A percentile compares a stretch with the other conserved stretches of the same genome.
Conservation (phyloP, 1,140 invertebrate species). For the roundworm (Caenorhabditis elegans) region DNA sequence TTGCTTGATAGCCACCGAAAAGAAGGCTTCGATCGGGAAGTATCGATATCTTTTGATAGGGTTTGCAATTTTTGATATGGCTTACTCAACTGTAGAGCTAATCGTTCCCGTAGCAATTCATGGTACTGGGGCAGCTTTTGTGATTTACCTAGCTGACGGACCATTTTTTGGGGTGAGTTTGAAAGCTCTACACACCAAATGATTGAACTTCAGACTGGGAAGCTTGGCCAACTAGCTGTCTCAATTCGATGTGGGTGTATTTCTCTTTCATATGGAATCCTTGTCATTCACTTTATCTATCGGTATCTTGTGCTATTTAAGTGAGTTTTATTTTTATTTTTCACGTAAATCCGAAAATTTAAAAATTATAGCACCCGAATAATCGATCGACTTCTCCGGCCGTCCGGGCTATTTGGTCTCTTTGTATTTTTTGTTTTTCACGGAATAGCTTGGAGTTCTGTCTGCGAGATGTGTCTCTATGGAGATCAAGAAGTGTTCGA, state of each 20-base stretch:
- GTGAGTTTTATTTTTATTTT: neutral
- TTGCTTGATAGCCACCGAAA: neutral
- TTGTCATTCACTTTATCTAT: neutral
- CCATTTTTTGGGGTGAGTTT: neutral
- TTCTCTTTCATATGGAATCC: neutral
- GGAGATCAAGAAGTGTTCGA: neutral
- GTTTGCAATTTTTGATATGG: neutral
- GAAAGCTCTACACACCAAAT: neutral
- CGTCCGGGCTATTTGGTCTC: neutral
- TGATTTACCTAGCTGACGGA: neutral
- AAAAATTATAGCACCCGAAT: neutral
- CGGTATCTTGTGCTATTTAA: neutral
- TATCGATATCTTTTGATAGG: constrained; percentile 2
- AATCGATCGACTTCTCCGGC: neutral
- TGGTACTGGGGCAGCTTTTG: constrained; percentile 2
- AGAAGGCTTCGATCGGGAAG: neutral
- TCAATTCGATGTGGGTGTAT: neutral
- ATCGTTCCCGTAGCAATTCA: neutral
- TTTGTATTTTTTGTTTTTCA: neutral
- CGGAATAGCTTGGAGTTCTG: neutral
- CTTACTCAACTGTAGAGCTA: neutral
- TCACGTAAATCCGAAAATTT: too few species aligned
- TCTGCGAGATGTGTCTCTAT: constrained; percentile 5
- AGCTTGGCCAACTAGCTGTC: neutral
- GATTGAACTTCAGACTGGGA: neutral